Evolutionary conservation across 2,888 invertebrate species (phyloP).

Genomic region (Meloe dianella): DNA sequence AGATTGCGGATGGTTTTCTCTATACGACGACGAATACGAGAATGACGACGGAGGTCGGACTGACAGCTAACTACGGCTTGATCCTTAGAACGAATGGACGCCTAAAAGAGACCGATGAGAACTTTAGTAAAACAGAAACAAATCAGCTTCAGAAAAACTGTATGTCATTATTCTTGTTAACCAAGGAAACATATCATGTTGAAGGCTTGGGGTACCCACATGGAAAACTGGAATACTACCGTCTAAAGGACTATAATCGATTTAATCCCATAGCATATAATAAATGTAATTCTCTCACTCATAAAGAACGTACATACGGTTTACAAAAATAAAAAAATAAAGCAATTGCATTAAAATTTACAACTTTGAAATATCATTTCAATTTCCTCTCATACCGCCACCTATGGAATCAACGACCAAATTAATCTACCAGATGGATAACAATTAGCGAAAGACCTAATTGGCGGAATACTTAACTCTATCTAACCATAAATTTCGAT

Average conservation of each 20-base stretch:
- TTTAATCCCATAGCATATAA: too few species aligned
- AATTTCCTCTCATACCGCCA: too few species aligned
- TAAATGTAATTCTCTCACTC: too few species aligned
- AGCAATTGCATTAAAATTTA: too few species aligned
- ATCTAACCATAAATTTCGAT: too few species aligned
- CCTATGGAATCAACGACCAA: too few species aligned
- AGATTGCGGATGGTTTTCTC: slow-evolving; percentile 39
- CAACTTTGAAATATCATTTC: too few species aligned
- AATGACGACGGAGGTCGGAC: slow-evolving; percentile 25
- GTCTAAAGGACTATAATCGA: background rate
- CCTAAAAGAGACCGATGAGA: slow-evolving; percentile 12
- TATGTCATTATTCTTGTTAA: background rate
- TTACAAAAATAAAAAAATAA: too few species aligned
- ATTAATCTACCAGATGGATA: too few species aligned
- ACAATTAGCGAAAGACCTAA: too few species aligned
- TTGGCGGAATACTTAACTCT: too few species aligned
- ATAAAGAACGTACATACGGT: too few species aligned
- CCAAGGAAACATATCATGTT: background rate
- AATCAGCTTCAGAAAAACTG: background rate
- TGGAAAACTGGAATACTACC: background rate
- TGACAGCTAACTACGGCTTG: slow-evolving; percentile 32
- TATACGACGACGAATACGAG: slow-evolving; percentile 9
- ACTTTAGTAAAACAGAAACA: background rate
- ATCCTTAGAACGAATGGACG: slow-evolving; percentile 27
- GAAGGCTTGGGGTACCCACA: background rate